Evolutionary conservation across 1,140 invertebrate species (phyloP), one percentile per base, ranked within the genome.

Genomic region (Chironomus striatipennis): DNA sequence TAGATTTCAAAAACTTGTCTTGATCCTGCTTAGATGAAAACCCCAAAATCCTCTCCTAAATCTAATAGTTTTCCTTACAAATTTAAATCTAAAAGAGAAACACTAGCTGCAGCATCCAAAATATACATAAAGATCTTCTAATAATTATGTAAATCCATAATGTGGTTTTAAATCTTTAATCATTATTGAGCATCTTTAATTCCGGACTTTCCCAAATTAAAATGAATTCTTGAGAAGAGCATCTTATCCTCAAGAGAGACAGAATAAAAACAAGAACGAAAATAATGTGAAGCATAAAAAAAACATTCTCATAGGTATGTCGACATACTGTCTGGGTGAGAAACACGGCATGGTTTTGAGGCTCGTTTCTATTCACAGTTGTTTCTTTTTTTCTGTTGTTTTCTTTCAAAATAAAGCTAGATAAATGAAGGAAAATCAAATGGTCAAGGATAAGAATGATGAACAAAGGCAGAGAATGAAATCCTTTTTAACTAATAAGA

Each of bases 401-500:
- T 57, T 57, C 47, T 57, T 57, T 57, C 8, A 57, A 57, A 57
- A 57, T 57, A 57, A 57, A 57, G 47, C 47, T 57, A 57, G 47
- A 57, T 57, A 57, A 57, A 57, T 57, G 47, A 34, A 34, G 24
- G 12, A 57, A 57, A 15, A 57, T 57, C 47, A 57, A 57, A 57
- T 57, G 47, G 47, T 57, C 47, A 57, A 57, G 47, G 47, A 57
- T 57, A n/a, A 57, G 12, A n/a, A 57, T 57, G 47, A 10, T 57
- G 47, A 57, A 57, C 47, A 57, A 57, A n/a, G 15, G 47, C 24
- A 34, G 24, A 34, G 24, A 34, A 34, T 2, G 24, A 34, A 57
- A 57, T 57, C 47, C 47, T 57, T 57, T 57, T 57, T 57, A n/a
- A 57, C 12, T n/a, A n/a, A 57, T 57, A 57, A 57, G 47, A 57